Percentiles rank a stretch among this genome's conserved stretches.
These are phyloP conservation scores for Cylindroiulus punctatus DNA, from an alignment of 2,888 invertebrate genomes.

Conservation along the genomic window DNA sequence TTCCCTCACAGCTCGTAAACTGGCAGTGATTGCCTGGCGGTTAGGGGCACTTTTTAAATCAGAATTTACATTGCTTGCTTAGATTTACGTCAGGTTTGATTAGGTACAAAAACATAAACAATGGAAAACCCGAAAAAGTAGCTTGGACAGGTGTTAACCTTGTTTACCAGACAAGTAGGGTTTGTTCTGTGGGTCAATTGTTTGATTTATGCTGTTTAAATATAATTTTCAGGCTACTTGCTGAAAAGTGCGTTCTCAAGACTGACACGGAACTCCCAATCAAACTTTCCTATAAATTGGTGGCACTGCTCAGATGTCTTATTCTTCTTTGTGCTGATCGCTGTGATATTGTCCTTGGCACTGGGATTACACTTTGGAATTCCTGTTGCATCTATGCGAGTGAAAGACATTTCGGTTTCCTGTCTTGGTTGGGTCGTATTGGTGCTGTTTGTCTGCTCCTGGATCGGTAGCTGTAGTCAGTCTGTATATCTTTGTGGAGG, in stretches of 20 bases:
- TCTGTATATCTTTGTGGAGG: constrained; percentile 45
- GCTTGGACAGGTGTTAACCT: no score
- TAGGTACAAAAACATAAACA: no score
- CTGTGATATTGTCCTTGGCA: not conserved
- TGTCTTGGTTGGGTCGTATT: constrained; percentile 25
- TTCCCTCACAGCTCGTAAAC: no score
- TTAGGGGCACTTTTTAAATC: no score
- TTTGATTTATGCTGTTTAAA: constrained; percentile 2
- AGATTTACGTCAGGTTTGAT: no score
- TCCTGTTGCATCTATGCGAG: not conserved
- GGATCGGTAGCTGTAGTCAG: constrained; percentile 26
- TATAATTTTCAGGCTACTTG: constrained; percentile 22
- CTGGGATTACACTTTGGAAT: constrained; percentile 34
- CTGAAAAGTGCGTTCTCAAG: not conserved
- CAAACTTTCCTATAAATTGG: constrained; percentile 4
- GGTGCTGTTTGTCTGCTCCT: constrained; percentile 5
- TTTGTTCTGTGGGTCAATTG: not conserved
- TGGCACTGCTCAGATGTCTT: constrained; percentile 50
- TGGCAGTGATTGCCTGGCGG: no score
- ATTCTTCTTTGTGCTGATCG: constrained; percentile 22
- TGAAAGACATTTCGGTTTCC: constrained; percentile 3
- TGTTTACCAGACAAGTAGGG: no score
- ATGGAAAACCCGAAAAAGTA: no score
- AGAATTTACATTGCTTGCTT: no score
- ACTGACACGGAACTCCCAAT: not conserved